These are phyloP conservation scores for Germaria angustata DNA, from an alignment of 2,888 invertebrate species.

Conservation along the genomic window DNA sequence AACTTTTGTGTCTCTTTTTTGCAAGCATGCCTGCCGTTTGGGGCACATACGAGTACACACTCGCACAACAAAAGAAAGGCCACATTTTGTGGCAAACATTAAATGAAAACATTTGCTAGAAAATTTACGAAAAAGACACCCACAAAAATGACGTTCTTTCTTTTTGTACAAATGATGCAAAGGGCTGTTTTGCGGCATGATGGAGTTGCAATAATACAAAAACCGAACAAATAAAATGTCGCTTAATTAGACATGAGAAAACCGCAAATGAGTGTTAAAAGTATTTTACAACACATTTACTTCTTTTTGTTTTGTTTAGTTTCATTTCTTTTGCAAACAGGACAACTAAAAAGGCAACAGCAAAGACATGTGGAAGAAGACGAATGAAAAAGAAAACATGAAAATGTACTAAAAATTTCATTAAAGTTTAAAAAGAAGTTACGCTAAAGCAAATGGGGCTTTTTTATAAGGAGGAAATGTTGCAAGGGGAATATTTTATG, in stretches of 20 bases:
- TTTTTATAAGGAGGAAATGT: neutral
- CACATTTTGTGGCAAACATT: conserved; percentile 58
- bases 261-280: conserved; percentile 72
- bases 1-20: conserved; percentile 38
- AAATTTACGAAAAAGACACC: conserved; percentile 46
- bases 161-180: neutral
- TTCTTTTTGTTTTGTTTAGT: conserved; percentile 3
- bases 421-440: conserved; percentile 60
- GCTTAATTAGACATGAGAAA: conserved; percentile 79
- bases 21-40: conserved; percentile 18
- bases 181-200: neutral
- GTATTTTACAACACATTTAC: conserved; percentile 62
- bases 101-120: conserved; percentile 62
- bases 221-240: conserved; percentile 72
- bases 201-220: conserved; percentile 38
- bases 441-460: conserved; percentile 27
- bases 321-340: neutral
- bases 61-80: neutral
- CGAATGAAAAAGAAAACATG: conserved; percentile 30
- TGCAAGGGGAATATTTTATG: too few relatives aligned
- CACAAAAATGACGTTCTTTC: conserved; percentile 37
- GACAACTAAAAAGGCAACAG: neutral
- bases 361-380: neutral
- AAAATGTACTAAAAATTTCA: conserved; percentile 60
- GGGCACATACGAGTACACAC: neutral